Conservation (phyloP, 2,113 vertebrate genomes). For the Coracopsis vasa region DNA sequence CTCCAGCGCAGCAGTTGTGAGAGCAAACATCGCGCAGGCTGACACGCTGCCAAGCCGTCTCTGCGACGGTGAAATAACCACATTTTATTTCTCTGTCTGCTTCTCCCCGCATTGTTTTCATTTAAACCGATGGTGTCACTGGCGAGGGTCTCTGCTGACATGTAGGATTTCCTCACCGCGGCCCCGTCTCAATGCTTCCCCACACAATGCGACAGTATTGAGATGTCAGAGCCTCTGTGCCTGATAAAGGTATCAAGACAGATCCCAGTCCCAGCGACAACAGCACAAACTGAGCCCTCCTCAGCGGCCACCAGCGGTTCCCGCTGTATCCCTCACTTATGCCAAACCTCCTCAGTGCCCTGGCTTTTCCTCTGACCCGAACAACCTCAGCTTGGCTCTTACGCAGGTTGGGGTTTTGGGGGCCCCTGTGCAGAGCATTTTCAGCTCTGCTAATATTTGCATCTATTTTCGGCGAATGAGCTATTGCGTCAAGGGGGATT, state of each 20-base stretch:
- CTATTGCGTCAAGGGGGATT: background rate
- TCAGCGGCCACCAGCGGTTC: background rate
- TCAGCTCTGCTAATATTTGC: background rate
- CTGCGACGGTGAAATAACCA: background rate
- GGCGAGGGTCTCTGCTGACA: constrained; percentile 21
- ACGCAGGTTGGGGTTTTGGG: background rate
- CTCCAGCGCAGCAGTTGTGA: background rate
- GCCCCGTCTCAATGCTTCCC: background rate
- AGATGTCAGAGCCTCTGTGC: constrained; percentile 49
- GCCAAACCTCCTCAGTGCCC: background rate
- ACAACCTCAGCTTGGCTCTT: background rate
- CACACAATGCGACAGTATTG: constrained; percentile 47
- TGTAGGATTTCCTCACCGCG: constrained; percentile 19
- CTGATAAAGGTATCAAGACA: constrained; percentile 57
- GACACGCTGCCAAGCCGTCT: background rate
- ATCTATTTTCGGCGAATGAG: background rate
- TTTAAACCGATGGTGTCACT: background rate
- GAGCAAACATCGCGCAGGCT: background rate
- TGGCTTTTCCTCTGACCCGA: accelerated
- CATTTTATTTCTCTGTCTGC: background rate
- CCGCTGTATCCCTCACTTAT: accelerated
- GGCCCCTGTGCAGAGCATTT: background rate
- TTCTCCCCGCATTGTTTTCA: background rate
- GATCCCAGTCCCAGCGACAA: background rate
- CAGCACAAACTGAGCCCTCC: background rate